phyloP scores from a whole-genome alignment of 2,797 vertebrate genomes.

The Poecilia wingei region DNA sequence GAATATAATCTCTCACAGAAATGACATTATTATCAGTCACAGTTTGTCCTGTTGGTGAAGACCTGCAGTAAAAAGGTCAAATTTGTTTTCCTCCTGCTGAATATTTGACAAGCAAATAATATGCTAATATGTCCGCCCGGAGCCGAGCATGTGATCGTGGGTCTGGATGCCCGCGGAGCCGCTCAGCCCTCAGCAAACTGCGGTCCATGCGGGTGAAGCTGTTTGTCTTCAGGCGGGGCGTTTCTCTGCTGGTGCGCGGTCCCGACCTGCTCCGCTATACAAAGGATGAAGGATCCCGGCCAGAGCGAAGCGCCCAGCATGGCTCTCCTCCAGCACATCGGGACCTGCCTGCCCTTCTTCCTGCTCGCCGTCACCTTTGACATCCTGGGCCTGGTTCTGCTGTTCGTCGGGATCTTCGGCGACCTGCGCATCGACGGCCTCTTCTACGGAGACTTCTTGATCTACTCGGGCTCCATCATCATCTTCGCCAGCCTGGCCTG shows the following conservation, averaged over 20 bases:
- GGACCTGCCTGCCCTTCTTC: constrained; percentile 68
- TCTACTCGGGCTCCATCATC: constrained; percentile 79
- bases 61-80: background rate
- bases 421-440: constrained; percentile 60
- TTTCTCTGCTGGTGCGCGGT: constrained; percentile 44
- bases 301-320: background rate
- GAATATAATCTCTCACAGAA: background rate
- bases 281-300: constrained; percentile 39
- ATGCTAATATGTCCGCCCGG: background rate
- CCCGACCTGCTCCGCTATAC: constrained; percentile 25
- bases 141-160: background rate
- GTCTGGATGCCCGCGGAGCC: background rate
- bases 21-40: background rate
- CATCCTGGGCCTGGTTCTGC: constrained; percentile 64
- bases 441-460: constrained; percentile 83
- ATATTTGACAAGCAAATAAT: constrained; percentile 18
- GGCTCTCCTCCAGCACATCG: constrained; percentile 42
- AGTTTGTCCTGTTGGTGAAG: background rate
- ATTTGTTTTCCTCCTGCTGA: background rate
- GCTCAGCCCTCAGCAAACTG: background rate
- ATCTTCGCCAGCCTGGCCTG: constrained; percentile 77
- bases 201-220: background rate
- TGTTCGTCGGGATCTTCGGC: constrained; percentile 80
- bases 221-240: constrained; percentile 42
- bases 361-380: constrained; percentile 68